These are phyloP conservation scores for Cyaniris semiargus DNA, from an alignment of 2,888 invertebrate genomes.

Conservation along the genomic window DNA sequence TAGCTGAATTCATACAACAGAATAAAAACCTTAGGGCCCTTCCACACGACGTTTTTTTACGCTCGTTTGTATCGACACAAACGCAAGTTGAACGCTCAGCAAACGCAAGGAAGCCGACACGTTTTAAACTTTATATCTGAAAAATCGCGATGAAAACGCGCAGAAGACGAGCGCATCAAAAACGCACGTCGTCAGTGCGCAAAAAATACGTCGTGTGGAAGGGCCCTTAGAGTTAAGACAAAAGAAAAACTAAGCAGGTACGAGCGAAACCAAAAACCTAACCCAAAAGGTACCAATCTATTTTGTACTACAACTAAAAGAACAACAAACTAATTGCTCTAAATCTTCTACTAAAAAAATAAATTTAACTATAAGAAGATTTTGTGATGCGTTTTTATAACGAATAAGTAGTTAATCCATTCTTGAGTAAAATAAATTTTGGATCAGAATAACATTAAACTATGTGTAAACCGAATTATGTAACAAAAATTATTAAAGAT, in stretches of 20 bases:
- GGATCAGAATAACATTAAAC: not conserved
- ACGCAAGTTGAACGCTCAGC: too few relatives aligned
- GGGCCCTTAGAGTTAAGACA: conserved; percentile 57
- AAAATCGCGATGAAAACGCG: too few relatives aligned
- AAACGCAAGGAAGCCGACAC: too few relatives aligned
- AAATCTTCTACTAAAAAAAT: not conserved
- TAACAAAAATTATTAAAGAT: not conserved
- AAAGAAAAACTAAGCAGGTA: conserved; percentile 57
- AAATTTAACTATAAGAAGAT: not conserved
- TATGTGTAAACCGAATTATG: not conserved
- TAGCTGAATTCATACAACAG: not conserved
- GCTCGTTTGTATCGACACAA: too few relatives aligned
- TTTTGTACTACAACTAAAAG: conserved; percentile 56
- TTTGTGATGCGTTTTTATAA: conserved; percentile 1
- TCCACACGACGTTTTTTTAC: too few relatives aligned
- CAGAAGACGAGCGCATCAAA: too few relatives aligned
- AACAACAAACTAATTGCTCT: conserved; percentile 42
- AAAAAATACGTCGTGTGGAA: too few relatives aligned
- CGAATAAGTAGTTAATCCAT: not conserved
- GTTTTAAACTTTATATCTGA: too few relatives aligned
- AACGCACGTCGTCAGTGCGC: too few relatives aligned
- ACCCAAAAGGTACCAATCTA: conserved; percentile 51
- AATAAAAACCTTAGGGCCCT: conserved; percentile 34
- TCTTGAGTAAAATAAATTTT: not conserved
- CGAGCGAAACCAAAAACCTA: conserved; percentile 59